Evolutionary conservation across 2,113 vertebrate species (phyloP), one percentile per base, ranked within the genome.

Genomic region (Cyprinodon tularosa): DNA sequence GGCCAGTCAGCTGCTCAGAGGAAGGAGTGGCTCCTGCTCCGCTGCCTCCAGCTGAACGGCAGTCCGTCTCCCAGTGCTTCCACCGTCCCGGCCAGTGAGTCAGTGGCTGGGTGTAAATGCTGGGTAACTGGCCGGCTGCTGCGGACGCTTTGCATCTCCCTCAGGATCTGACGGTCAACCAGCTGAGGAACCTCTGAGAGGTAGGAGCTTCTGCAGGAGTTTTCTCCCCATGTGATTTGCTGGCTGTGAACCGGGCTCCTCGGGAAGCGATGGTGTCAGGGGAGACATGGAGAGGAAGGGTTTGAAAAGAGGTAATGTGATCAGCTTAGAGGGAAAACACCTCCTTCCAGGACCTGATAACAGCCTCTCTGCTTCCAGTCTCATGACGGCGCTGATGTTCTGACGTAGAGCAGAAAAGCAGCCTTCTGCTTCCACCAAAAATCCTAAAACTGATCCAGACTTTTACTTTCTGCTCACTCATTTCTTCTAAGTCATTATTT

Each of bases 121-220:
- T 50, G 80, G 70, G 77, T 81, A 85, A 85, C 83, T 76, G 77
- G 80, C 86, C 76, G 76, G 76, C 81, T 86, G 81, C 78, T 86
- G 65, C 42, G 75, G 75, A 80, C 62, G 59, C 42, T 60, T 86
- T 42, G 14, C 42, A 66, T 84, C 76, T 76, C 69, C 74, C 70
- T 80, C 79, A 48, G 85, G 83, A 91, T 89, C 82, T 80, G 66
- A 42, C 75, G 62, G 80, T 71, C 53, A 88, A 83, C 73, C 83
- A 77, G 74, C 89, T 65, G 82, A 86, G 89, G 79, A 91, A 71
- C 80, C 77, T 36, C 77, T 72, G 68, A 76, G 83, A 89, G 89
- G 91, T 92, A 86, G 85, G 88, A 38, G 36, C 62, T 68, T 59
- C 40, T 3, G 60, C 60, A 42, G 39, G 48, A 53, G 48, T 53